Base-by-base conservation (phyloP, 1,140 invertebrate genomes). In the Pseudoatta argentina region DNA sequence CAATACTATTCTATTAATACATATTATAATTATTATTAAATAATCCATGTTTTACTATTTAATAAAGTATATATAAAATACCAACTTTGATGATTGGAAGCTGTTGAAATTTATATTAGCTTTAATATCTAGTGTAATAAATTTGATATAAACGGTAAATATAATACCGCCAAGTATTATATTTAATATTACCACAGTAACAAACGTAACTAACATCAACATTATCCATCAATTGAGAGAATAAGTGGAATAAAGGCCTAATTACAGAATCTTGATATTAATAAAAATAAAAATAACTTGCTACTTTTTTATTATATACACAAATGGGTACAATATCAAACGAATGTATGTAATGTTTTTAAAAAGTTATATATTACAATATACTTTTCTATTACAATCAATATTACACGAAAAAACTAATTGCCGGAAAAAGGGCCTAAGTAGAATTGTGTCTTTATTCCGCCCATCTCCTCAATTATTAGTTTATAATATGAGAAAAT, bases 91-190 rank as follows among this genome's bases (percentile, higher is more conserved):
- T 53, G 27, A 16, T 39, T 21, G 64, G 64, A 3, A 48, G 18
- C 39, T 24, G 48, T 77, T 77, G 51, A 77, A 64, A 63, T 77
- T 61, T 63, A 64, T 77, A 64, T 53, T 24, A 61, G 51, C 39
- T 61, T 53, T 69, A 48, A 44, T 27, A 78, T 66, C 21, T 53
- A 63, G 55, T 67, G n/a, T 67, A 67, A n/a, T 30, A 48, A 83
- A 76, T 44, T 57, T 16, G 27, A 82, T 83, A 83, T 51, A 73
- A 16, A 72, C 53, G 44, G 39, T 81, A 71, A 76, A 76, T 66
- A 61, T 34, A 78, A 78, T 66, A 78, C 14, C 66, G 12, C 12
- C 12, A 57, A 57, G 30, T 78, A 66, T 66, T 66, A 48, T 21
- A 78, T 78, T 77, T 78, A 66, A 66, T 66, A 78, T 44, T 48